Percentiles rank a stretch among this genome's conserved stretches.
phyloP scores from a whole-genome alignment of 1,140 invertebrate species.

The Drosophila azteca region DNA sequence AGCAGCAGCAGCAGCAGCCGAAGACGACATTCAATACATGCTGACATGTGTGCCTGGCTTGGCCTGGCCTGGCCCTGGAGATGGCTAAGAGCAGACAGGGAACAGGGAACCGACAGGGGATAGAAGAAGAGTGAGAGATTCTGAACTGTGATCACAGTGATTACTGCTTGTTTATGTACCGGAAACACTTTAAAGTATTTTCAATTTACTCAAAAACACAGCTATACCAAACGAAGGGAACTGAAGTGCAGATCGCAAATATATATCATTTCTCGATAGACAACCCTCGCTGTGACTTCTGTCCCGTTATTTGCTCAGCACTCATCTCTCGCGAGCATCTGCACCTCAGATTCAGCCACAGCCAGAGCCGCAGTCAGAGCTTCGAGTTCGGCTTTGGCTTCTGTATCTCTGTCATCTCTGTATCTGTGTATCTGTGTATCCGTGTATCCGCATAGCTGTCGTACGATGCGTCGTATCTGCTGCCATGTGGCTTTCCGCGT shows the following conservation, averaged over 20 bases:
- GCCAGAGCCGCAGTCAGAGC: conserved; percentile 1
- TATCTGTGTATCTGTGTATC: conserved; percentile 5
- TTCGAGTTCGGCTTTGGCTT: conserved; percentile 19
- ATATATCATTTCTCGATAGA: no score
- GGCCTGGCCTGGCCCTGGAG: conserved; percentile 32
- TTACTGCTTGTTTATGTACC: not conserved
- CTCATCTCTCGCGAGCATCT: conserved; percentile 7
- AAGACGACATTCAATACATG: conserved; percentile 62
- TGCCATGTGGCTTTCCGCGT: conserved; percentile 64
- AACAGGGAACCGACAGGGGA: not conserved
- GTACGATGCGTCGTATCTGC: conserved; percentile 22
- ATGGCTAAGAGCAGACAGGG: conserved; percentile 7
- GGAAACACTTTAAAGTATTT: not conserved
- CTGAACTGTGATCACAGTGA: conserved; percentile 23
- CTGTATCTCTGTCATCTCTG: conserved; percentile 21
- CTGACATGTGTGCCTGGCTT: conserved; percentile 62
- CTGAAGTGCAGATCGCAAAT: no score
- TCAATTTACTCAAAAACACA: not conserved
- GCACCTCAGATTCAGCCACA: not conserved
- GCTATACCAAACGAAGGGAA: no score
- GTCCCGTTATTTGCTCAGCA: no score
- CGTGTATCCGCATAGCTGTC: conserved; percentile 19
- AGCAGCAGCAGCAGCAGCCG: conserved; percentile 20
- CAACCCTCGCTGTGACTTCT: no score
- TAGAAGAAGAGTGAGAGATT: not conserved